A percentile compares a stretch with the other conserved stretches of the same genome.
Evolutionary conservation across 2,888 invertebrate species (phyloP).

Genomic region (Lymantria dispar): DNA sequence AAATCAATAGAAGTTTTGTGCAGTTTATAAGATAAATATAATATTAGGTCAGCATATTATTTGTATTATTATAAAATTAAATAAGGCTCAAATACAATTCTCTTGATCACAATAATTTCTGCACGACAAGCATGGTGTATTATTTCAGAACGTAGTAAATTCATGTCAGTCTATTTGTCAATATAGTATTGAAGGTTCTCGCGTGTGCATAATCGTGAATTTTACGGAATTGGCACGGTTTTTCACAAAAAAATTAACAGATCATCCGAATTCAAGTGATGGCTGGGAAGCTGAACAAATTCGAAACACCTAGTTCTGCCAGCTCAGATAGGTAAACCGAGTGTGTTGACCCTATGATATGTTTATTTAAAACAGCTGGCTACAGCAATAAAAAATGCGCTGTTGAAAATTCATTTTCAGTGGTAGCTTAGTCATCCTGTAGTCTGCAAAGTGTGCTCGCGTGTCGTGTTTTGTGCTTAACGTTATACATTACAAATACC

Average conservation of each 20-base stretch:
- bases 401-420: slow-evolving; percentile 50
- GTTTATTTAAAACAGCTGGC: slow-evolving; percentile 77
- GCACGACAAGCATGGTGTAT: too few relatives aligned
- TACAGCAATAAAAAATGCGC: slow-evolving; percentile 54
- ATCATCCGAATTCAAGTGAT: slow-evolving; percentile 53
- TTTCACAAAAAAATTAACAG: slow-evolving; percentile 30
- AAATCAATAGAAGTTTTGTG: too few relatives aligned
- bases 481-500: slow-evolving; percentile 32
- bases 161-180: too few relatives aligned
- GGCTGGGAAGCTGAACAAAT: slow-evolving; percentile 83
- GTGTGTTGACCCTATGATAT: slow-evolving; percentile 59
- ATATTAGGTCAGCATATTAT: too few relatives aligned
- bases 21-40: too few relatives aligned
- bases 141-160: too few relatives aligned
- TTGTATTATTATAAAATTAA: too few relatives aligned
- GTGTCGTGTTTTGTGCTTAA: slow-evolving; percentile 53
- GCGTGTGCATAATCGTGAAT: slow-evolving; percentile 35
- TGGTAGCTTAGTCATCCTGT: slow-evolving; percentile 55
- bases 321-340: slow-evolving; percentile 93
- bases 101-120: too few relatives aligned
- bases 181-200: too few relatives aligned
- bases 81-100: too few relatives aligned
- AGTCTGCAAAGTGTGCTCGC: slow-evolving; percentile 43
- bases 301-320: slow-evolving; percentile 94
- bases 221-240: slow-evolving; percentile 36